These are phyloP conservation scores for Ditula angustiorana DNA, from an alignment of 2,888 invertebrate genomes.

Conservation along the genomic window DNA sequence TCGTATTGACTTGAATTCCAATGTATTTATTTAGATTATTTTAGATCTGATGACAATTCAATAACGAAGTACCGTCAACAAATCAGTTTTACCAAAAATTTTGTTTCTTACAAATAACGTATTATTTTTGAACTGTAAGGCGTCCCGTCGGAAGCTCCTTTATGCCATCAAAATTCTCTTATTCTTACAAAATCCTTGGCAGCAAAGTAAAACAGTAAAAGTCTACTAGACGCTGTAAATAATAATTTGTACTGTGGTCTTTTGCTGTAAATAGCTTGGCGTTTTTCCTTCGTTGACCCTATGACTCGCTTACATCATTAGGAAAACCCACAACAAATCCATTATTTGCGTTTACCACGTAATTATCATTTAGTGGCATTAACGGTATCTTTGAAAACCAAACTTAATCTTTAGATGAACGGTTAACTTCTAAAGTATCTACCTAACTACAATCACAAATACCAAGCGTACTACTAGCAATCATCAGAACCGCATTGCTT, in stretches of 20 bases:
- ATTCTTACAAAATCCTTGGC: background rate
- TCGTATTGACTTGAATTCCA: no score
- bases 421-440: background rate
- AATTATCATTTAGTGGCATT: background rate
- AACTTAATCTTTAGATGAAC: background rate
- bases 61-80: no score
- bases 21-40: no score
- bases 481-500: background rate
- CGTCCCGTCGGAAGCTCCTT: no score
- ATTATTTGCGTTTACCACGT: background rate
- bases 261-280: background rate
- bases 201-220: no score
- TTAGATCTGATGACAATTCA: no score
- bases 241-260: background rate
- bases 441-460: background rate
- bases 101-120: no score
- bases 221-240: no score
- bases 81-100: no score
- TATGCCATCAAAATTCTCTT: background rate
- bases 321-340: conserved; percentile 17
- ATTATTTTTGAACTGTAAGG: no score
- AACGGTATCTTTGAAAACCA: background rate
- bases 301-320: conserved; percentile 20
- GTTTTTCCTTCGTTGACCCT: conserved; percentile 3
- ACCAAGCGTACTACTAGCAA: background rate